Base-by-base conservation (phyloP, 2,113 vertebrate species). In the Perccottus glenii region DNA sequence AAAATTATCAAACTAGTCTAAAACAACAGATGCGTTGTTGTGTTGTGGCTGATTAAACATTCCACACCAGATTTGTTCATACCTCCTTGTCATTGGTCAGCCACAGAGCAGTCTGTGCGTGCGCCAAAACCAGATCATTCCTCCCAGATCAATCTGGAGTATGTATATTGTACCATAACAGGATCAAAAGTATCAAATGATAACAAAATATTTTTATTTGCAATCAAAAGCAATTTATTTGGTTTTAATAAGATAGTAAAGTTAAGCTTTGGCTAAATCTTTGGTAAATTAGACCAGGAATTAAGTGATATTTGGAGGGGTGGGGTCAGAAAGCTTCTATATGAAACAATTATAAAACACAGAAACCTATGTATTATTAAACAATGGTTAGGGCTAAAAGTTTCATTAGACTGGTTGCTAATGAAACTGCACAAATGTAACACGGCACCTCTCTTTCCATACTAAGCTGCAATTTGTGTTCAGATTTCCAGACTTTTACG, bases 31-130 rank as follows among this genome's bases (percentile, higher is more conserved):
- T 63, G 59, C 51, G 32, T 9, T 16, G 38, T 55, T 63, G 59
- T 57, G 32, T 9, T 16, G 38, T 55, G 36, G 36, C 45, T 36
- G 60, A 32, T 4, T 38, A 14, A 11, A 48, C 32, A 53, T n/a
- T 52, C 53, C 43, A 15, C 27, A 62, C 8, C 27, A 55, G n/a
- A 58, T 58, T 38, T 42, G 56, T 58, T 43, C 38, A 58, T 19
- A 58, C 56, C 33, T 57, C 6, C 50, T 19, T 40, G 5, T 44
- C 36, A 42, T 42, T 19, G 56, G 38, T 55, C 33, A 38, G 52
- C 52, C n/a, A 33, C 33, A 58, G 15, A 58, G 33, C 42, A 9
- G 53, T 56, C 36, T 55, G 6, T n/a, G 38, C 10, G 36, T 43
- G 56, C 4, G n/a, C 40, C 38, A 19, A n/a, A 58, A 58, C 38